Base-by-base conservation (phyloP, 2,888 invertebrate species). In the Polydrusus cervinus region DNA sequence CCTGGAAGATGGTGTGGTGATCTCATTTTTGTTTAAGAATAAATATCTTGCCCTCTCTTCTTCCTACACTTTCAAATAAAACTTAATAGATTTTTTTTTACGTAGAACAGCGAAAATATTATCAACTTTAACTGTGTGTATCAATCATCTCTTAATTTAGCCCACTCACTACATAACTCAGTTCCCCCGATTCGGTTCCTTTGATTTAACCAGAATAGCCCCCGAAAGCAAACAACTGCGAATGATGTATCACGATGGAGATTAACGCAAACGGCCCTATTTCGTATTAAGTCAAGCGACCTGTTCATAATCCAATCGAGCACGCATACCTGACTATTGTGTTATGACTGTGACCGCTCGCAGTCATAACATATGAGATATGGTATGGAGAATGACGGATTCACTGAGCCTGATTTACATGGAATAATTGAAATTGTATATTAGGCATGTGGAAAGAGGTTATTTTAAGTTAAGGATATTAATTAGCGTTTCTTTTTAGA, bases 281-380 rank as follows among this genome's bases (percentile, higher is more conserved):
- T 62, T 62, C 62, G 20, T 69, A 69, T 69, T 69, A 69, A 57
- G 61, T 57, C 47, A 57, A 60, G 30, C 69, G 69, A 69, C 69
- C 69, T 69, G 69, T 69, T 45, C 43, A 57, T 69, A 69, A 69
- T 69, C 61, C 57, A 57, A 69, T 69, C 57, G 57, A 20, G 40
- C 69, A 69, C 68, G 57, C 53, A 55, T 62, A 60, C 57, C 66
- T 49, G 51, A 53, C 51, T 49, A 38, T 67, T 55, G 43, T 51
- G 55, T 40, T 67, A 43, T 18, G 67, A 40, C 67, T 67, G 67
- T 55, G 67, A 67, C 67, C 67, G 67, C 55, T 67, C 25, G 43
- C 38, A 55, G 67, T 67, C 57, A 67, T 55, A 67, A 67, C 67
- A 67, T 57, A 67, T 38, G 43, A 67, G 67, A 16, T 55, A 67